These are phyloP conservation scores for Acanthurus leucopareius DNA, from an alignment of 2,797 vertebrate species.

Conservation along the genomic window DNA sequence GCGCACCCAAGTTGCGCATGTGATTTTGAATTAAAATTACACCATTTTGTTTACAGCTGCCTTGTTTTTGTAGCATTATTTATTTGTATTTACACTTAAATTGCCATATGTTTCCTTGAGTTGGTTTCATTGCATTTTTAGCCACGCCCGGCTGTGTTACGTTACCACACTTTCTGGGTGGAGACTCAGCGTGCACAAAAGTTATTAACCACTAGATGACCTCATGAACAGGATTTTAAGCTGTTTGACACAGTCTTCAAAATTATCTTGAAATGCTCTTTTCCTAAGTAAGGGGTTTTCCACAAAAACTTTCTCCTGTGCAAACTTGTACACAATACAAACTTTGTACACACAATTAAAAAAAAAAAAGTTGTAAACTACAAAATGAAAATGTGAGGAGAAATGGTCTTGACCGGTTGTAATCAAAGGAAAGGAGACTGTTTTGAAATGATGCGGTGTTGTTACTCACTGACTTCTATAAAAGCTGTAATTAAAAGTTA, in stretches of 20 bases:
- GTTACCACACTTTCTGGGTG: neutral
- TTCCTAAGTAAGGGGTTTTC: neutral
- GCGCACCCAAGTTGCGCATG: neutral
- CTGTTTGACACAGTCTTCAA: neutral
- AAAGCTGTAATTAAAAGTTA: neutral
- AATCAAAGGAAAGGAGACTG: neutral
- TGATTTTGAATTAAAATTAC: neutral
- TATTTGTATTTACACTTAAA: neutral
- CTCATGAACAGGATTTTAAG: conserved; percentile 10
- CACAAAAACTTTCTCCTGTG: neutral
- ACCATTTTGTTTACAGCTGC: too few species aligned
- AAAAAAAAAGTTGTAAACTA: conserved; percentile 8
- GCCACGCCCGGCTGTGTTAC: neutral
- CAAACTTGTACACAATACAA: neutral
- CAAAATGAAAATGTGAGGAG: neutral
- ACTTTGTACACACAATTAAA: neutral
- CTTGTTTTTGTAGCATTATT: neutral
- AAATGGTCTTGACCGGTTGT: neutral
- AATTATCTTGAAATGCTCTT: neutral
- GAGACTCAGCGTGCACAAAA: neutral
- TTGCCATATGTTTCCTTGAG: neutral
- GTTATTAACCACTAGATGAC: conserved; percentile 16
- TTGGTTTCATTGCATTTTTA: neutral
- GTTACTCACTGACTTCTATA: neutral
- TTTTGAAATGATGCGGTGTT: neutral